A percentile compares a stretch with the other conserved stretches of the same genome.
These are phyloP conservation scores for Oxyscelio sp. DNA, from an alignment of 2,888 invertebrate species.

Conservation along the genomic window DNA sequence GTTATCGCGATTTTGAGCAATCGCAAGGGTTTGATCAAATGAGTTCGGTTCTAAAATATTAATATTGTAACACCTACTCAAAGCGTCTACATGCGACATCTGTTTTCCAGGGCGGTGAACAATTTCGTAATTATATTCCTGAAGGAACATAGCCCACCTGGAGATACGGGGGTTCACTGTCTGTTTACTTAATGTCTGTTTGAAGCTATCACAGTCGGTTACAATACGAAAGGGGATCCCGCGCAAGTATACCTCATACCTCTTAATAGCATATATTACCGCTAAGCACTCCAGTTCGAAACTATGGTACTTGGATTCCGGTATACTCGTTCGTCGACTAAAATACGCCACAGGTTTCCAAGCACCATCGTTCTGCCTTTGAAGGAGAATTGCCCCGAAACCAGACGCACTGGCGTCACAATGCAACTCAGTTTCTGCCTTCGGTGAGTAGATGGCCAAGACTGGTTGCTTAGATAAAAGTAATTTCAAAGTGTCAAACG, in stretches of 20 bases:
- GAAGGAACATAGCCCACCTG: constrained; percentile 1
- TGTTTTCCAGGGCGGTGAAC: neutral
- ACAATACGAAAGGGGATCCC: neutral
- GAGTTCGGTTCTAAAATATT: neutral
- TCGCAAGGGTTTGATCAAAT: neutral
- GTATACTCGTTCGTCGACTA: neutral
- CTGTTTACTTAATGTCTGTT: neutral
- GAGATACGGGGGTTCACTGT: neutral
- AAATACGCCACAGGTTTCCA: neutral
- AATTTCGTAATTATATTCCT: neutral
- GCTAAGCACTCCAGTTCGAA: neutral
- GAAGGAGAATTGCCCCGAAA: neutral
- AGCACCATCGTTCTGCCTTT: neutral
- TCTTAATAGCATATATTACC: neutral
- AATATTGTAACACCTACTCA: neutral
- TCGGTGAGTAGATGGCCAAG: neutral
- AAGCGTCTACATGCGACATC: neutral
- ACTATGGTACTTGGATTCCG: too few species aligned
- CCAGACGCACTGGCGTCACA: too few species aligned
- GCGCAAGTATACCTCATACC: neutral
- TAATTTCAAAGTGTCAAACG: neutral
- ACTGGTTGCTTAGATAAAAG: neutral
- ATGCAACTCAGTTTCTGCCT: neutral
- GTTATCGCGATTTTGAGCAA: constrained; percentile 24
- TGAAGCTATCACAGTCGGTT: neutral